Conservation (phyloP, 2,113 vertebrate species). For the Aythya baeri region DNA sequence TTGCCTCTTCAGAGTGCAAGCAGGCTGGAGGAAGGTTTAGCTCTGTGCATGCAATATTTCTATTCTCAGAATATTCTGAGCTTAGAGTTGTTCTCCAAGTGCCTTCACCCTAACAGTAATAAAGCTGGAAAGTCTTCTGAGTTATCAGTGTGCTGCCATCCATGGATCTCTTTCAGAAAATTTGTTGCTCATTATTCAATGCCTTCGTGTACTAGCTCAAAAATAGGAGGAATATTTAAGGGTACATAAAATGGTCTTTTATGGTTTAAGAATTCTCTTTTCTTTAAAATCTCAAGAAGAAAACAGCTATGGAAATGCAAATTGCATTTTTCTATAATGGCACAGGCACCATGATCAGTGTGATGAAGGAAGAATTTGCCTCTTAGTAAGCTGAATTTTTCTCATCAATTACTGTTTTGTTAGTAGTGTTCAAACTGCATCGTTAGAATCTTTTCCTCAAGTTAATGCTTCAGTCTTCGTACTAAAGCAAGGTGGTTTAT, state of each 20-base stretch:
- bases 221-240: not conserved
- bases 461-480: constrained; percentile 5
- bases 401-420: not conserved
- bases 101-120: not conserved
- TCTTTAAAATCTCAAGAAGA: not conserved
- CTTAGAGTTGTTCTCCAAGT: not conserved
- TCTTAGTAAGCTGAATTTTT: not conserved
- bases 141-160: not conserved
- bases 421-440: constrained; percentile 37
- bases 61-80: not conserved
- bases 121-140: not conserved
- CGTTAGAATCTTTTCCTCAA: constrained; percentile 39
- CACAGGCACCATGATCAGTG: not conserved
- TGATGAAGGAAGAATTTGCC: not conserved
- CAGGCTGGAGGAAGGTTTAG: not conserved
- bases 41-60: not conserved
- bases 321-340: not conserved
- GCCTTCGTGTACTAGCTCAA: not conserved
- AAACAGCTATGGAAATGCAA: not conserved
- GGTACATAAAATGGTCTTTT: not conserved
- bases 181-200: not conserved
- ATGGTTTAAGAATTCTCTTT: not conserved
- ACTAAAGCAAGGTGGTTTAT: not conserved
- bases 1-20: not conserved
- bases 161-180: not conserved